Percentiles rank a stretch among this genome's conserved stretches.
Conservation (phyloP, 2,888 invertebrate genomes). For the Isotomurus palustris region DNA sequence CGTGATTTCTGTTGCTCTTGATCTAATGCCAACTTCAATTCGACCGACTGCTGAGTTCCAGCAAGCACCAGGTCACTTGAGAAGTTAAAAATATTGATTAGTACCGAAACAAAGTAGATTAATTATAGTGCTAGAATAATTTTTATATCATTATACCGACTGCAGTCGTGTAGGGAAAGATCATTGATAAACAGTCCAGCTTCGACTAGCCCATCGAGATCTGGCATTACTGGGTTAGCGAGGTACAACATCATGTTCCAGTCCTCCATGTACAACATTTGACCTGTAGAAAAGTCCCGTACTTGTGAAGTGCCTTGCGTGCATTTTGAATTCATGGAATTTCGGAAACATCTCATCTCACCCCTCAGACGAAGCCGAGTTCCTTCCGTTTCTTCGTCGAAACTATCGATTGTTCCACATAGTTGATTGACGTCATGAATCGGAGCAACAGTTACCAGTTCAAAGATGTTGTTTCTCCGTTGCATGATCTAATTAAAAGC, state of each 20-base stretch:
- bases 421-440: constrained; percentile 54
- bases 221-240: constrained; percentile 14
- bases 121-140: constrained; percentile 1
- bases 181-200: constrained; percentile 96
- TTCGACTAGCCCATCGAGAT: constrained; percentile 63
- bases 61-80: constrained; percentile 90
- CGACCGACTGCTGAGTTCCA: constrained; percentile 95
- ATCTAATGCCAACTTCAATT: constrained; percentile 87
- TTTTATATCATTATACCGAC: constrained; percentile 60
- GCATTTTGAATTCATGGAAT: neutral
- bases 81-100: no score
- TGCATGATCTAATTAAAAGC: constrained; percentile 70
- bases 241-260: constrained; percentile 97
- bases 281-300: no score
- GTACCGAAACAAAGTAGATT: no score
- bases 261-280: constrained; percentile 98
- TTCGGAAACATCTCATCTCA: neutral
- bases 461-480: constrained; percentile 94
- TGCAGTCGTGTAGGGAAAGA: constrained; percentile 97
- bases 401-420: constrained; percentile 57
- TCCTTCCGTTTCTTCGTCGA: constrained; percentile 44
- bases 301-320: no score
- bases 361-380: constrained; percentile 15
- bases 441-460: constrained; percentile 81
- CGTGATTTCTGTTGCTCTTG: constrained; percentile 95